Percentiles rank a stretch among this genome's conserved stretches.
phyloP scores from a whole-genome alignment of 1,140 invertebrate genomes.

The Ostrea edulis region DNA sequence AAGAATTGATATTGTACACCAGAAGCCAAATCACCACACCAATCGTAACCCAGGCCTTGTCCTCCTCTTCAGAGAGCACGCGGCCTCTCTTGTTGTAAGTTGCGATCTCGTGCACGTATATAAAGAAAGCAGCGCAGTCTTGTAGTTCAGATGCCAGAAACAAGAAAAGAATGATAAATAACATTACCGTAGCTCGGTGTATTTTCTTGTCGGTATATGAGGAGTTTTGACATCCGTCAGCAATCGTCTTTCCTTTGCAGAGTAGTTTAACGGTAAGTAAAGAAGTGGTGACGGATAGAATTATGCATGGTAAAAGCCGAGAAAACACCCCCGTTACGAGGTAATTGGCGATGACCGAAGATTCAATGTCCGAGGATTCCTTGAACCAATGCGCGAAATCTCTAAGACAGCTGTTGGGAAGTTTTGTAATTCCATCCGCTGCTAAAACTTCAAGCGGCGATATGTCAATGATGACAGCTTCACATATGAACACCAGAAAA shows the following conservation, averaged over 20 bases:
- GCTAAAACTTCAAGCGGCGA: conserved; percentile 6
- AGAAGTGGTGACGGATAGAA: conserved; percentile 44
- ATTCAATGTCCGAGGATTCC: conserved; percentile 27
- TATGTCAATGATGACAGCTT: conserved; percentile 47
- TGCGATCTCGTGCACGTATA: conserved; percentile 54
- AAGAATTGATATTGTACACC: conserved; percentile 53
- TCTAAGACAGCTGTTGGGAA: conserved; percentile 37
- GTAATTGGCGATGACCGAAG: conserved; percentile 50
- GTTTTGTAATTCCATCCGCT: neutral
- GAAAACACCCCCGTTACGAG: conserved; percentile 43
- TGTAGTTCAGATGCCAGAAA: conserved; percentile 53
- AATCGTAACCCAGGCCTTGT: conserved; percentile 51
- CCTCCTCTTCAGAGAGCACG: conserved; percentile 50
- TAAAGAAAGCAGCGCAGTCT: conserved; percentile 50
- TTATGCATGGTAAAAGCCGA: conserved; percentile 46
- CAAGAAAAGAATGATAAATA: conserved; percentile 49
- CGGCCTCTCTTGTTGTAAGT: neutral
- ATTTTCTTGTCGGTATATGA: conserved; percentile 25
- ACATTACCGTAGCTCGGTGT: conserved; percentile 40
- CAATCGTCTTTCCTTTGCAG: conserved; percentile 12
- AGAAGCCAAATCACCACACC: conserved; percentile 44
- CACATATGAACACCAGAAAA: conserved; percentile 39
- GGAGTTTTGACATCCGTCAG: neutral
- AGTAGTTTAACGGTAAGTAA: conserved; percentile 32
- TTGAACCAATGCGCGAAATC: conserved; percentile 43